phyloP scores from a whole-genome alignment of 1,140 invertebrate genomes.

The Drosophila parvula region DNA sequence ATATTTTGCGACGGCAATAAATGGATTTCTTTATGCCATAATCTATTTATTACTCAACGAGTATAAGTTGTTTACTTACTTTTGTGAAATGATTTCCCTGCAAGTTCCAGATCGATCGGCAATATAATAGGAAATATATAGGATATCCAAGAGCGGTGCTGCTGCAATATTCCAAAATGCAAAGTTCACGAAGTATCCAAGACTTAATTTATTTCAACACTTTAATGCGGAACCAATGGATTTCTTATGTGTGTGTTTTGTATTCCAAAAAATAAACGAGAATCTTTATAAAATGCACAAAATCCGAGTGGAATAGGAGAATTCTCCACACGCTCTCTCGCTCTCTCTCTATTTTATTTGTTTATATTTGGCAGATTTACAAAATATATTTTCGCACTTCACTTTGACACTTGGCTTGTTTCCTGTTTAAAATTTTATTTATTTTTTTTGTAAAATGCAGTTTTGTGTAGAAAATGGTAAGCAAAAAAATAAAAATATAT shows the following conservation, averaged over 20 bases:
- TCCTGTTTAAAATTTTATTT: constrained; percentile 22
- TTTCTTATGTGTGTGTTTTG: constrained; percentile 22
- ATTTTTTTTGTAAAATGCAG: constrained; percentile 26
- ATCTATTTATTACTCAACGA: constrained; percentile 42
- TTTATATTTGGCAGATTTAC: constrained; percentile 33
- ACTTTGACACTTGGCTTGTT: constrained; percentile 58
- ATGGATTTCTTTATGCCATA: constrained; percentile 27
- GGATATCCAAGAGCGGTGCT: constrained; percentile 26
- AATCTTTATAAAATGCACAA: constrained; percentile 37
- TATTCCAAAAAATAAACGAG: constrained; percentile 32
- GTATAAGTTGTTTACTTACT: constrained; percentile 31
- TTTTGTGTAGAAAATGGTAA: constrained; percentile 31
- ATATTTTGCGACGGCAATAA: constrained; percentile 37
- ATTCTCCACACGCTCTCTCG: constrained; percentile 2
- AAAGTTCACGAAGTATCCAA: constrained; percentile 38
- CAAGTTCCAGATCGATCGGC: constrained; percentile 19
- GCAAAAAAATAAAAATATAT: constrained; percentile 18
- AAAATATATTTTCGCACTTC: constrained; percentile 50
- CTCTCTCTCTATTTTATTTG: constrained; percentile 3
- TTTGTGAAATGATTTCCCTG: constrained; percentile 36
- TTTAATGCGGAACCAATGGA: constrained; percentile 55
- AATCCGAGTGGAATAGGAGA: constrained; percentile 15
- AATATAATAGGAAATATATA: constrained; percentile 5
- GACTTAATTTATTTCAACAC: constrained; percentile 36
- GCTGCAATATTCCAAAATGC: constrained; percentile 49